These are phyloP conservation scores for Drosophila mulleri DNA, from an alignment of 2,888 invertebrate species.

Conservation along the genomic window DNA sequence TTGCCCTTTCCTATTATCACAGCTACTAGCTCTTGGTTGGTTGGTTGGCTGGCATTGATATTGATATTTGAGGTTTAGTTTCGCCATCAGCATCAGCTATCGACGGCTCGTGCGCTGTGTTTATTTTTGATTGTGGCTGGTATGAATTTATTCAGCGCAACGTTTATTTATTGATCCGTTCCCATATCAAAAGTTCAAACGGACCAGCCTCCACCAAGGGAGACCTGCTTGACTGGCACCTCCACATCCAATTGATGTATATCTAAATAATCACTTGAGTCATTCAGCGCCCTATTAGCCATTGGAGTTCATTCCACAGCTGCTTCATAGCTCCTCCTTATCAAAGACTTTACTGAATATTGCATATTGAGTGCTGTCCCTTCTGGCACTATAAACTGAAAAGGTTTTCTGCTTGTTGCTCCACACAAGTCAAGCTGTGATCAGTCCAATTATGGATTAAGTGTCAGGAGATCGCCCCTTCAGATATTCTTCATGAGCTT, in stretches of 20 bases:
- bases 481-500: not conserved
- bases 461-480: too few relatives aligned
- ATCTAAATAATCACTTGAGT: not conserved
- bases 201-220: not conserved
- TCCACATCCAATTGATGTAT: not conserved
- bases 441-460: too few relatives aligned
- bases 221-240: not conserved
- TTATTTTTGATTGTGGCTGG: conserved; percentile 20
- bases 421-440: too few relatives aligned
- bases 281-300: conserved; percentile 1
- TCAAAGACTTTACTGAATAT: not conserved
- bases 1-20: conserved; percentile 48
- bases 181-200: conserved; percentile 29
- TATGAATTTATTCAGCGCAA: conserved; percentile 31
- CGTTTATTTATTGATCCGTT: conserved; percentile 28
- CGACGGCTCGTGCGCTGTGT: conserved; percentile 31
- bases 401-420: not conserved
- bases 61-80: conserved; percentile 39
- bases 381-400: not conserved
- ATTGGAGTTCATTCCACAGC: too few relatives aligned
- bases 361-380: too few relatives aligned
- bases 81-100: conserved; percentile 2
- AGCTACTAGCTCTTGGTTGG: not conserved
- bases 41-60: conserved; percentile 1
- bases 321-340: not conserved